Percentiles rank a stretch among this genome's conserved stretches.
Conservation (phyloP, 1,140 invertebrate genomes). For the Platyscapa corneri region DNA sequence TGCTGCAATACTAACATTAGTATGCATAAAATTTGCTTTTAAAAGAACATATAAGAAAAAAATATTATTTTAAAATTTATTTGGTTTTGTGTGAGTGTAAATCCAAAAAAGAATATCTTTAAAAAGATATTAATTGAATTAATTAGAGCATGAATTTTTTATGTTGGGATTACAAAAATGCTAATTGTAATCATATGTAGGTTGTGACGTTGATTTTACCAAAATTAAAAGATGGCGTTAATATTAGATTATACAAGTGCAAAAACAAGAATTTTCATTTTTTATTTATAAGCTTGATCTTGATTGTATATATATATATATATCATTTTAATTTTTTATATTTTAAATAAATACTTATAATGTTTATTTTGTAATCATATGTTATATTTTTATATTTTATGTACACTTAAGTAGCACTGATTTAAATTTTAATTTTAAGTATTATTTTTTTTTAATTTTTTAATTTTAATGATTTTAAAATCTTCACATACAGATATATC, state of each 20-base stretch:
- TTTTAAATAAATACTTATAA: no score
- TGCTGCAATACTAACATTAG: conserved; percentile 80
- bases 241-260: conserved; percentile 20
- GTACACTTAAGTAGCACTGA: no score
- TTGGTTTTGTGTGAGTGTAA: conserved; percentile 76
- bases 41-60: conserved; percentile 82
- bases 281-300: neutral
- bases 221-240: neutral
- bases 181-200: conserved; percentile 39
- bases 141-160: conserved; percentile 17
- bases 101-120: neutral
- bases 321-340: no score
- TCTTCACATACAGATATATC: no score
- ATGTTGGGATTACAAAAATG: neutral
- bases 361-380: no score
- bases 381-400: no score
- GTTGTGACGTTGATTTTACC: conserved; percentile 41
- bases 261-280: conserved; percentile 30
- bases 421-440: no score
- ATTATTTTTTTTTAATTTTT: no score
- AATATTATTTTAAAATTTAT: conserved; percentile 78
- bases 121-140: conserved; percentile 2
- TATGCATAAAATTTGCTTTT: conserved; percentile 85
- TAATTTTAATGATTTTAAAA: no score
- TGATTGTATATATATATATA: conserved; percentile 43